Conservation (phyloP, 2,888 invertebrate species). For the Lissonota sp. region DNA sequence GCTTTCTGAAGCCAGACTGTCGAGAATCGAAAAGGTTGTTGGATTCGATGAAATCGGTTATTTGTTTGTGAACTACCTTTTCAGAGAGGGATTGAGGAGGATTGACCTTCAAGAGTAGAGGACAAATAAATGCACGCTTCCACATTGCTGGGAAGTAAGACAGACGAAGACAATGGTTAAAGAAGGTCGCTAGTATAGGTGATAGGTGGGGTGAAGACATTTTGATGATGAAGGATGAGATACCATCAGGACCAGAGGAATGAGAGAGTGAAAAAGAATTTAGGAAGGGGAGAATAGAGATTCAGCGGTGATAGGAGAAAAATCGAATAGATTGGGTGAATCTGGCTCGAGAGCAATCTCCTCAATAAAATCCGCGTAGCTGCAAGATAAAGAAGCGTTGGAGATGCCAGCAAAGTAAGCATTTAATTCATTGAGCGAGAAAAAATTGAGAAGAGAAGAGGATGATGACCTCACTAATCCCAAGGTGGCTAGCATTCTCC, state of each 20-base stretch:
- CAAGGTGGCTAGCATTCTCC: too few relatives aligned
- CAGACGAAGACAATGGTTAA: not conserved
- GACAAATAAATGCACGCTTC: not conserved
- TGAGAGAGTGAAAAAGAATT: not conserved
- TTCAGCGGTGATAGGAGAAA: not conserved
- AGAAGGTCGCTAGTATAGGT: too few relatives aligned
- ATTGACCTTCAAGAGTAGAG: not conserved
- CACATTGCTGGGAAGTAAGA: not conserved
- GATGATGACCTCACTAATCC: not conserved
- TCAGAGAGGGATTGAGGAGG: not conserved
- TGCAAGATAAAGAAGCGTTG: not conserved
- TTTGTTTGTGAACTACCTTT: too few relatives aligned
- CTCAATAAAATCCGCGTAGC: not conserved
- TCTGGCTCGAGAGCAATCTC: not conserved
- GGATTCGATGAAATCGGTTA: too few relatives aligned
- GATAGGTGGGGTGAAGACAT: not conserved
- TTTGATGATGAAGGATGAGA: not conserved
- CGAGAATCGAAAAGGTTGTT: too few relatives aligned
- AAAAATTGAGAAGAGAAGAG: not conserved
- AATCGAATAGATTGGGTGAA: not conserved
- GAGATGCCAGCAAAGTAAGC: not conserved
- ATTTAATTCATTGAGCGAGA: not conserved
- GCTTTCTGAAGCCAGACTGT: too few relatives aligned
- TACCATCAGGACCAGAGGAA: not conserved
- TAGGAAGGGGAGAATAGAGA: not conserved